A percentile compares a stretch with the other conserved stretches of the same genome.
phyloP scores from a whole-genome alignment of 2,888 invertebrate genomes.

The Nephrotoma guestfalica region DNA sequence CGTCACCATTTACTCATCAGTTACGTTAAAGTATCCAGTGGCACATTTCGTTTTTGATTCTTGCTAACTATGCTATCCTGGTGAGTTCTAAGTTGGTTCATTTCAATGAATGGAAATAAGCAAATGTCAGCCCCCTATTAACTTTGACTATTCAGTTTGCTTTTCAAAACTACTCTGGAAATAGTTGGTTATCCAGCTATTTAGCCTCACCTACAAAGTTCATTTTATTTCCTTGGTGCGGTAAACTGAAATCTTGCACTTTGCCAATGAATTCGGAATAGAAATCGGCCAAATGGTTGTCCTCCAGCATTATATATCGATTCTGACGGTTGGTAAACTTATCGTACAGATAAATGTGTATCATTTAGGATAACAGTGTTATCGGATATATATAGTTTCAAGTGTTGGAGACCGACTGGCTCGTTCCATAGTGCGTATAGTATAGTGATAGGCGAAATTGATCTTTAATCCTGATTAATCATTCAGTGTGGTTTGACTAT shows the following conservation, averaged over 20 bases:
- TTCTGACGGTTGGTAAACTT: constrained; percentile 97
- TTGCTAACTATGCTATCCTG: constrained; percentile 60
- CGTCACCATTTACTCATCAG: constrained; percentile 66
- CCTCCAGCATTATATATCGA: constrained; percentile 78
- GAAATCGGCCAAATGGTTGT: constrained; percentile 36
- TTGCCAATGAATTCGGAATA: constrained; percentile 27
- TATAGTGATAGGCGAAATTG: constrained; percentile 66
- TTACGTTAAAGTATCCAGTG: constrained; percentile 95
- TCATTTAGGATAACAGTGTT: constrained; percentile 88
- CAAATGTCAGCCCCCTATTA: constrained; percentile 48
- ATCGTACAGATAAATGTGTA: constrained; percentile 92
- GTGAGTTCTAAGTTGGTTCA: constrained; percentile 77
- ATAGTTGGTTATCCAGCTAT: constrained; percentile 25
- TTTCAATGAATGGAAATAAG: constrained; percentile 87
- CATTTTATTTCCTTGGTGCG: constrained; percentile 42
- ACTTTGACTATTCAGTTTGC: constrained; percentile 19
- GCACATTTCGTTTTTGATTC: constrained; percentile 61
- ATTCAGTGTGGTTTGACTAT: constrained; percentile 64
- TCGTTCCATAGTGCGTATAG: constrained; percentile 93
- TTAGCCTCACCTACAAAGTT: constrained; percentile 40
- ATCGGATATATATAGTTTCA: constrained; percentile 95
- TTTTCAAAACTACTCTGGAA: constrained; percentile 23
- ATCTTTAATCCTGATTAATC: constrained; percentile 50
- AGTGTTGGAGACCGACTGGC: constrained; percentile 87
- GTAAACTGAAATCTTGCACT: constrained; percentile 45